Evolutionary conservation across 2,888 invertebrate genomes (phyloP).

Genomic region (Herminia tarsipennalis): DNA sequence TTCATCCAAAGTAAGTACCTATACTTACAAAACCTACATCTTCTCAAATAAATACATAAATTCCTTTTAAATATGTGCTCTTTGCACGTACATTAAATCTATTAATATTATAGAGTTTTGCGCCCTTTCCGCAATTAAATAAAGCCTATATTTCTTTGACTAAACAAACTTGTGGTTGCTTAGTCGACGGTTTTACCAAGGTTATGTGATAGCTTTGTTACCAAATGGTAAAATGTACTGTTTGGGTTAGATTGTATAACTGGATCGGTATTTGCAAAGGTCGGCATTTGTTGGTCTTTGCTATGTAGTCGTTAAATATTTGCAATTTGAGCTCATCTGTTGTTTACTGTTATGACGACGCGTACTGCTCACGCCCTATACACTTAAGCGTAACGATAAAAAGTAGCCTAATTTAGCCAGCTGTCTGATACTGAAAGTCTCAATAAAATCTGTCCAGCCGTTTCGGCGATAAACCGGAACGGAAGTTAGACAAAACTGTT

Average conservation of each 20-base stretch:
- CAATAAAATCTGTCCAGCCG: too few relatives aligned
- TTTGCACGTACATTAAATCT: conserved; percentile 13
- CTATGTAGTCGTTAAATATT: too few relatives aligned
- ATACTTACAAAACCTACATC: too few relatives aligned
- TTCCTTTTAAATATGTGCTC: conserved; percentile 24
- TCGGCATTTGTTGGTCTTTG: too few relatives aligned
- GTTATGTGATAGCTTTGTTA: conserved; percentile 19
- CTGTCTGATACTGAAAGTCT: too few relatives aligned
- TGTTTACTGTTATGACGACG: too few relatives aligned
- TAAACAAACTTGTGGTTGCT: conserved; percentile 15
- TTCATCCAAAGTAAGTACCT: conserved; percentile 1
- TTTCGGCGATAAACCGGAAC: too few relatives aligned
- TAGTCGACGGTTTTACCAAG: conserved; percentile 17
- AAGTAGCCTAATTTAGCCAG: too few relatives aligned
- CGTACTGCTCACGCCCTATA: too few relatives aligned
- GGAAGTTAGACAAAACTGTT: too few relatives aligned
- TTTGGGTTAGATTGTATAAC: not conserved
- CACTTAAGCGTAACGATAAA: too few relatives aligned
- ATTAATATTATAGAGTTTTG: conserved; percentile 5
- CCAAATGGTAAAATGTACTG: not conserved
- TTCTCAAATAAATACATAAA: conserved; percentile 23
- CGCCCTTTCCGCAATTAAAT: not conserved
- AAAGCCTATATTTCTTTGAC: conserved; percentile 8
- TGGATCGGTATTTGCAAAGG: not conserved
- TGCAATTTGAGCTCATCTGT: too few relatives aligned